Conservation (phyloP, 2,888 invertebrate genomes). For the Falcaria lacertinaria region DNA sequence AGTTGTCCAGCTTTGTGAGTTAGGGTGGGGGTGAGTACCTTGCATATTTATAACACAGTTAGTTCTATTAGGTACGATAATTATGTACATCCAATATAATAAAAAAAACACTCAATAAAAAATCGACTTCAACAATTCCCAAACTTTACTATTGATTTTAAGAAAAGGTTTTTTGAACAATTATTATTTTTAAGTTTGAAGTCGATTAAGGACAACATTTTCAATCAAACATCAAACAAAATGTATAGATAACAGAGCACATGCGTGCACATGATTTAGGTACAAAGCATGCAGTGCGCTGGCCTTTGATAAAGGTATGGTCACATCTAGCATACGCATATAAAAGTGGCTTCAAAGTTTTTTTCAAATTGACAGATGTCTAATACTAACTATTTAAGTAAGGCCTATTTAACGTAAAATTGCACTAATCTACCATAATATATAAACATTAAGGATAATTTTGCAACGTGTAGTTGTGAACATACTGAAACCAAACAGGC, state of each 20-base stretch:
- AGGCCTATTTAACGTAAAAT: too few species aligned
- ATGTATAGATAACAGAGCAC: conserved; percentile 39
- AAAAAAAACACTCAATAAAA: too few species aligned
- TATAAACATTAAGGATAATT: too few species aligned
- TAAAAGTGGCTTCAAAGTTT: too few species aligned
- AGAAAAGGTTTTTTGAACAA: neutral
- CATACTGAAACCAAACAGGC: conserved; percentile 42
- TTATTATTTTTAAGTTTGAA: conserved; percentile 11
- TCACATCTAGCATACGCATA: conserved; percentile 5
- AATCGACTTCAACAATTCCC: conserved; percentile 25
- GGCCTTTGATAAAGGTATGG: conserved; percentile 37
- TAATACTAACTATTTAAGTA: too few species aligned
- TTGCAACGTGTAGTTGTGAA: too few species aligned
- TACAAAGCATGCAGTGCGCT: conserved; percentile 50
- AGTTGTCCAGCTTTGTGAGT: neutral
- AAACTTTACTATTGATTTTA: neutral
- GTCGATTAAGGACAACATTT: conserved; percentile 12
- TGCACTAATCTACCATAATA: too few species aligned
- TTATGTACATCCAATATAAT: too few species aligned
- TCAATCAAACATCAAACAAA: neutral
- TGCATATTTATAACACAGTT: neutral
- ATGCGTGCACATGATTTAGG: conserved; percentile 48
- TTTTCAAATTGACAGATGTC: too few species aligned
- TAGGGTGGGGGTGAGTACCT: conserved; percentile 1
- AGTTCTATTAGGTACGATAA: neutral